These are phyloP conservation scores for Drosophila sechellia DNA, from an alignment of 1,140 invertebrate species.

Conservation along the genomic window DNA sequence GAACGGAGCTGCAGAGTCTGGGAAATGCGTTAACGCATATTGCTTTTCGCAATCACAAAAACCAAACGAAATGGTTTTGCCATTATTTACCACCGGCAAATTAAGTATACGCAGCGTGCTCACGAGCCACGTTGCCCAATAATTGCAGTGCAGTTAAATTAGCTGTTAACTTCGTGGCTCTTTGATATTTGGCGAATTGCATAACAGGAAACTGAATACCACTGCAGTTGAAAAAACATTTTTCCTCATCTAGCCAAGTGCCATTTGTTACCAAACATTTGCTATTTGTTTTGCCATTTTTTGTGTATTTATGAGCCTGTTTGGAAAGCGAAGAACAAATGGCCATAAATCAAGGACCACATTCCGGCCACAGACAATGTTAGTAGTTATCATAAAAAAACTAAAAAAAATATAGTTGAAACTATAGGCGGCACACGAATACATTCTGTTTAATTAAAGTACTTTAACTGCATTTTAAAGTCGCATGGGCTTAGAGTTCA, in stretches of 20 bases:
- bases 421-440: not conserved
- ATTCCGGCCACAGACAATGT: conserved; percentile 47
- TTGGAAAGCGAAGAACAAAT: conserved; percentile 63
- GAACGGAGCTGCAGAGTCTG: not conserved
- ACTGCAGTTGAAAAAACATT: conserved; percentile 18
- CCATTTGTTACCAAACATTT: conserved; percentile 28
- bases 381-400: conserved; percentile 22
- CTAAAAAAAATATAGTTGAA: not conserved
- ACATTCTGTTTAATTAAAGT: conserved; percentile 51
- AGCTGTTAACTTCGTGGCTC: conserved; percentile 23
- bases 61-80: conserved; percentile 27
- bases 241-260: conserved; percentile 11
- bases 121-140: conserved; percentile 28
- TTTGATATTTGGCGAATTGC: conserved; percentile 15
- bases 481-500: conserved; percentile 58
- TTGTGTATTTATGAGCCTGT: conserved; percentile 70
- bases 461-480: conserved; percentile 60
- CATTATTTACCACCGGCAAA: conserved; percentile 56
- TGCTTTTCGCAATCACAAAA: conserved; percentile 44
- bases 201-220: conserved; percentile 13
- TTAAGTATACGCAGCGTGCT: conserved; percentile 65
- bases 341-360: conserved; percentile 66
- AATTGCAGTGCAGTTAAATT: conserved; percentile 19
- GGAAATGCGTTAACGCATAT: conserved; percentile 59
- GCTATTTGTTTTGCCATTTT: conserved; percentile 33